These are phyloP conservation scores for Erebia palarica DNA, from an alignment of 2,888 invertebrate species.

Conservation along the genomic window DNA sequence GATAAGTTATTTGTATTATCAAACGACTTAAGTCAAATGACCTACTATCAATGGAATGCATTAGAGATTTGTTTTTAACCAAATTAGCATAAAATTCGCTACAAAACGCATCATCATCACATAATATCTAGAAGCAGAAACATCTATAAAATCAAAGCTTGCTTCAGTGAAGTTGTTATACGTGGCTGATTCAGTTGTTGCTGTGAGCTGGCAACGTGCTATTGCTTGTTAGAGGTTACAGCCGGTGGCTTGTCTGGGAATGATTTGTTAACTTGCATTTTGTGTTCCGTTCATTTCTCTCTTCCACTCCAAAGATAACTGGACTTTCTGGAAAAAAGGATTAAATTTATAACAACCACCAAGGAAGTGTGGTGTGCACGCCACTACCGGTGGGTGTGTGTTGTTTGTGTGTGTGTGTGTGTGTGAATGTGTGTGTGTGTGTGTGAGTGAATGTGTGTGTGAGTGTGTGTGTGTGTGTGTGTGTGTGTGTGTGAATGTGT, in stretches of 20 bases:
- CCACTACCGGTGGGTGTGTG: slow-evolving; percentile 6
- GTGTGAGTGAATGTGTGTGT: neutral
- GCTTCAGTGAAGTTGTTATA: slow-evolving; percentile 12
- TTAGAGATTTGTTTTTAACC: too few species aligned
- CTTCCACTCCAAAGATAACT: slow-evolving; percentile 67
- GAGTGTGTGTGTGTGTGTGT: neutral
- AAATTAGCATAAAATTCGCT: too few species aligned
- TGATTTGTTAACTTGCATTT: slow-evolving; percentile 75
- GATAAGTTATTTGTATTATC: too few species aligned
- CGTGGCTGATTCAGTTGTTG: slow-evolving; percentile 43
- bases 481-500: slow-evolving; percentile 4
- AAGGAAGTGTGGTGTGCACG: too few species aligned
- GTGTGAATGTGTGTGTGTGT: neutral
- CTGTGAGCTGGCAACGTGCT: slow-evolving; percentile 60
- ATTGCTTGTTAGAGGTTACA: slow-evolving; percentile 52
- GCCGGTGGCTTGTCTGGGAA: slow-evolving; percentile 67
- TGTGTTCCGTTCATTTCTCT: slow-evolving; percentile 61
- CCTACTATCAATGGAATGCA: too few species aligned
- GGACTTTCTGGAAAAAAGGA: slow-evolving; percentile 60
- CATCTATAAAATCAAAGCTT: neutral
- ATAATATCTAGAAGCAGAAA: neutral
- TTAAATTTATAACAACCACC: neutral
- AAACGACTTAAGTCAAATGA: too few species aligned
- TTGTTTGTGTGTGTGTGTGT: too few species aligned
- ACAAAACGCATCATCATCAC: too few species aligned